Percentiles rank a stretch among this genome's conserved stretches.
phyloP scores from a whole-genome alignment of 1,140 invertebrate genomes.

The Polypedilum vanderplanki region DNA sequence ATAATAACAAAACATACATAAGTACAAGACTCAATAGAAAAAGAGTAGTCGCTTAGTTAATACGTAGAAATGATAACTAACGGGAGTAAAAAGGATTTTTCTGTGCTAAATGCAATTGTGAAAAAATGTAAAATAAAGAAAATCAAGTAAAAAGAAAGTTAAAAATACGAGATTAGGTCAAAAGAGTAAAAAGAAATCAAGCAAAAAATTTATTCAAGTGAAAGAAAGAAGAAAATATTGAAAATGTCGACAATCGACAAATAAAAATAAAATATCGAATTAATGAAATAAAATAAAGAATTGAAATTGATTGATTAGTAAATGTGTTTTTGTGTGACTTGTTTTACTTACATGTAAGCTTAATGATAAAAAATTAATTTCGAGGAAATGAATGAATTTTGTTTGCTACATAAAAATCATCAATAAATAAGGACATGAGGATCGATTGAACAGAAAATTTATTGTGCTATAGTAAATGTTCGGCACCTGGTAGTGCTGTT shows the following conservation, averaged over 20 bases:
- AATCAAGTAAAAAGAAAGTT: not conserved
- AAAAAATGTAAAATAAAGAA: not conserved
- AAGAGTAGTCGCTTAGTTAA: conserved; percentile 15
- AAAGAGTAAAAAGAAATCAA: not conserved
- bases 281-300: too few relatives aligned
- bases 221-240: not conserved
- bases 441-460: not conserved
- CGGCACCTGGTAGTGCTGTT: not conserved
- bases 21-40: not conserved
- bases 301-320: too few relatives aligned
- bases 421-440: too few relatives aligned
- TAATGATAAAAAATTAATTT: too few relatives aligned
- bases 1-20: conserved; percentile 1
- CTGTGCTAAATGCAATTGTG: conserved; percentile 2
- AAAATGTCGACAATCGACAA: not conserved
- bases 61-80: conserved; percentile 21
- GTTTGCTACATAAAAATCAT: too few relatives aligned
- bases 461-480: not conserved
- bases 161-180: not conserved
- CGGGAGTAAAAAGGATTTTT: not conserved
- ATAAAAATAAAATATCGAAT: too few relatives aligned
- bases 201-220: not conserved
- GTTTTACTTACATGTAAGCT: too few relatives aligned
- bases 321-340: too few relatives aligned
- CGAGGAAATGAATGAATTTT: too few relatives aligned